A percentile compares a stretch with the other conserved stretches of the same genome.
Conservation (phyloP, 1,140 invertebrate genomes). For the Oreohelix idahoensis region DNA sequence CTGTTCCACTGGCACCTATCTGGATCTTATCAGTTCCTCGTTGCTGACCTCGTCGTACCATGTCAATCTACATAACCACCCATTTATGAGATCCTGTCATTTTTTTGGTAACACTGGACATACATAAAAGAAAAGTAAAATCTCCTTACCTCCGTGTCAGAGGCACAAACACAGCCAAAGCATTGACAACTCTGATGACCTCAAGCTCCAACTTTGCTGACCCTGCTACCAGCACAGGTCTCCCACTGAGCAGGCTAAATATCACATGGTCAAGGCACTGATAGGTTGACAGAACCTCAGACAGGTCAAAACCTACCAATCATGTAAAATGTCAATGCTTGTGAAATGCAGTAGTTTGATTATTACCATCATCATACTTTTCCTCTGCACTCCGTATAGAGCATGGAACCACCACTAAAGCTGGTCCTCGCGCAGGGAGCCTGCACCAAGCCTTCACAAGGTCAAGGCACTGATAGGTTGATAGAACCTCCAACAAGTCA, state of each 20-base stretch:
- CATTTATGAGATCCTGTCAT: too few relatives aligned
- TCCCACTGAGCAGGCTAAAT: conserved; percentile 61
- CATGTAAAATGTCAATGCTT: too few relatives aligned
- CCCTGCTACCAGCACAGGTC: conserved; percentile 63
- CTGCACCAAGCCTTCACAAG: too few relatives aligned
- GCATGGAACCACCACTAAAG: too few relatives aligned
- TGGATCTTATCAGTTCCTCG: too few relatives aligned
- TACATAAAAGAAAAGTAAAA: background rate
- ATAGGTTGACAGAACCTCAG: conserved; percentile 54
- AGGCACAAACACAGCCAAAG: conserved; percentile 62
- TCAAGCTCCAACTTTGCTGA: conserved; percentile 50
- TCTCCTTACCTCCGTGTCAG: conserved; percentile 56
- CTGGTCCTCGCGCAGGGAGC: too few relatives aligned
- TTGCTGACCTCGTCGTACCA: too few relatives aligned
- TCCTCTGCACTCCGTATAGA: too few relatives aligned
- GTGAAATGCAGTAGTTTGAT: too few relatives aligned
- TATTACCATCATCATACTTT: conserved; percentile 27
- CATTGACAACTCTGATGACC: conserved; percentile 56
- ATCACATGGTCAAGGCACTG: conserved; percentile 54
- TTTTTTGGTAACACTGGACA: too few relatives aligned
- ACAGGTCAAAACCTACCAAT: conserved; percentile 56
- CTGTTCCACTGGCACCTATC: too few relatives aligned
- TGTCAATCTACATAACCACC: too few relatives aligned
- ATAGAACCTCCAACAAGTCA: conserved; percentile 43
- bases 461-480: conserved; percentile 22